Evolutionary conservation across 1,140 invertebrate genomes (phyloP), one percentile per base, ranked within the genome.

Genomic region (Gryon sp.): DNA sequence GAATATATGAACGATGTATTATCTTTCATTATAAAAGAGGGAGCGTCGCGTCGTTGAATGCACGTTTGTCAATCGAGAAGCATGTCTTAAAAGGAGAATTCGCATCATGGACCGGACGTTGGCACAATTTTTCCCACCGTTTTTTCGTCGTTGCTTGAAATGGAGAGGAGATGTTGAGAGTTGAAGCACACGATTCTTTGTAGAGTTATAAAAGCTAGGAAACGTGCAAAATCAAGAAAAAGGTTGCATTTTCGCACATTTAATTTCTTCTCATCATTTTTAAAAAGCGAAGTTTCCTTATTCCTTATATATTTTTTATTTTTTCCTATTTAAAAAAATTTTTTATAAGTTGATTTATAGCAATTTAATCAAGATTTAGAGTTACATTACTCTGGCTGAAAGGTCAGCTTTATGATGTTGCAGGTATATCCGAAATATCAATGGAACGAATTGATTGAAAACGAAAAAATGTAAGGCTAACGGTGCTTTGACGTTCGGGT

Each of bases 71-170:
- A 72, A 72, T 60, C 55, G 57, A 43, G 38, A 32, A 48, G 30
- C 57, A 48, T 60, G 68, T 62, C 66, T 72, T 55, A 46, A 62
- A 72, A 72, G 68, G 57, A 53, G 57, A 63, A 57, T 73, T 57
- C 50, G 50, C 59, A 40, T 57, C 40, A 14, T 41, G 55, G 68
- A 72, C 68, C 68, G 48, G 68, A 72, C 57, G 68, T 62, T 41
- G 68, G 50, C 59, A 55, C 59, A 57, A 59, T 73, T 73, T 73
- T 73, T 73, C 57, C 30, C 32, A 57, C 24, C 20, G 50, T 73
- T 63, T 73, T 73, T 63, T 73, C 57, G 46, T 53, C 34, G 53
- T 16, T 34, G 32, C 15, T 26, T n/a, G 19, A 68, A 57, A 68
- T 57, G 52, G 34, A 38, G 60, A 30, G 52, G 43, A 52, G 40